Conservation (phyloP, 2,888 invertebrate species). For the Eupithecia abbreviata region DNA sequence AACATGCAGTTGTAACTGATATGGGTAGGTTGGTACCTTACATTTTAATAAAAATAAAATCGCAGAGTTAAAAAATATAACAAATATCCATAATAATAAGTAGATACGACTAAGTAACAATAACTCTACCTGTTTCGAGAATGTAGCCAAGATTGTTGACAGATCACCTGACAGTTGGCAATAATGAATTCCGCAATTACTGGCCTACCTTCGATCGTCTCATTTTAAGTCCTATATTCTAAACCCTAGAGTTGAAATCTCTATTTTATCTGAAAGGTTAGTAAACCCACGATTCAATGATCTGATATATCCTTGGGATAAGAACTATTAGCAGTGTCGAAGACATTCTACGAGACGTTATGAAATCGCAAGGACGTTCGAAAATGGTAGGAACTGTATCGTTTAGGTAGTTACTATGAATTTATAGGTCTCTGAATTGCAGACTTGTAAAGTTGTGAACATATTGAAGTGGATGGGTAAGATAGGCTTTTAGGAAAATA, state of each 20-base stretch:
- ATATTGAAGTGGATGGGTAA: neutral
- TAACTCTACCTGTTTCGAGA: constrained; percentile 47
- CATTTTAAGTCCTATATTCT: constrained; percentile 36
- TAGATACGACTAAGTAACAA: neutral
- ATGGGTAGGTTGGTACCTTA: no score
- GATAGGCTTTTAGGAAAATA: neutral
- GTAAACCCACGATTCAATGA: constrained; percentile 52
- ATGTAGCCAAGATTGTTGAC: constrained; percentile 52
- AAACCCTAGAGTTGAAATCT: constrained; percentile 30
- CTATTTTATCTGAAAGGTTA: constrained; percentile 38
- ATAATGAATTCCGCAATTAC: constrained; percentile 60
- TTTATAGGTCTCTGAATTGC: constrained; percentile 21
- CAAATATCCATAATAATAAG: neutral
- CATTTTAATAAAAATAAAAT: neutral
- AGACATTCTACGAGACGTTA: constrained; percentile 53
- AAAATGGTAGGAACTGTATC: constrained; percentile 28
- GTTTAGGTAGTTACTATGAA: constrained; percentile 25
- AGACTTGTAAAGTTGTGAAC: neutral
- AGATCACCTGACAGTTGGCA: constrained; percentile 56
- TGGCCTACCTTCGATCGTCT: constrained; percentile 39
- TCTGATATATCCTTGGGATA: constrained; percentile 59
- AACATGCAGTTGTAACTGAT: neutral
- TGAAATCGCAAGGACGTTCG: constrained; percentile 50
- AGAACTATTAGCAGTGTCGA: constrained; percentile 56
- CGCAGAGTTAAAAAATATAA: neutral